phyloP scores from a whole-genome alignment of 1,140 invertebrate genomes.

The Drosophila orosa region DNA sequence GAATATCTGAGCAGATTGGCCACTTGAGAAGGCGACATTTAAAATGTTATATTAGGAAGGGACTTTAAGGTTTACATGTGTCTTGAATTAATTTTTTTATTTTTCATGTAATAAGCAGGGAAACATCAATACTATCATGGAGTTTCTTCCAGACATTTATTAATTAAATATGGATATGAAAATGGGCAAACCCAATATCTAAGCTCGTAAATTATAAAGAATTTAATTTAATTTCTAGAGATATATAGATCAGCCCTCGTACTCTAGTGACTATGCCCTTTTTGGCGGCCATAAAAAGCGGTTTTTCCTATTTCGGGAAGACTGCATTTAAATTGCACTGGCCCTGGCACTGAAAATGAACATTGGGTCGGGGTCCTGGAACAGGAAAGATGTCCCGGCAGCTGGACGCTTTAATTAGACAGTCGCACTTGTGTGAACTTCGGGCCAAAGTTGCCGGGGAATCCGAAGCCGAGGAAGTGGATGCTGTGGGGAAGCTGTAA shows the following conservation, averaged over 20 bases:
- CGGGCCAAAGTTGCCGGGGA: slow-evolving; percentile 43
- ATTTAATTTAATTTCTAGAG: not conserved
- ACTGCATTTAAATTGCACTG: slow-evolving; percentile 49
- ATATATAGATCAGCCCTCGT: not conserved
- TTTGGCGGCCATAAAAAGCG: slow-evolving; percentile 6
- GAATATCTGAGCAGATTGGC: slow-evolving; percentile 36
- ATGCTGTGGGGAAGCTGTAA: slow-evolving; percentile 1
- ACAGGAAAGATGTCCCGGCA: slow-evolving; percentile 58
- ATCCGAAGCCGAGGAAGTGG: slow-evolving; percentile 11
- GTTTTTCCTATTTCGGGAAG: slow-evolving; percentile 6
- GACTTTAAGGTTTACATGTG: not conserved
- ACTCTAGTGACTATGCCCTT: not conserved
- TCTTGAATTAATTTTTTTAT: not conserved
- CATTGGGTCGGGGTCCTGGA: not conserved
- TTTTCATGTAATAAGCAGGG: fast-evolving
- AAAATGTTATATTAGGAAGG: not conserved
- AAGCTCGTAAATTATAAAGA: not conserved
- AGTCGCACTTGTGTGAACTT: slow-evolving; percentile 59
- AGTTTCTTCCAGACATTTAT: not conserved
- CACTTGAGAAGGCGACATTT: not conserved
- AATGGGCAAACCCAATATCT: not conserved
- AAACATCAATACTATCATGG: too few relatives aligned
- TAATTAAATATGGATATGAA: not conserved
- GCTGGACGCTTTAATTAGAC: slow-evolving; percentile 78
- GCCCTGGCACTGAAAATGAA: not conserved